These are phyloP conservation scores for Sesamia inferens DNA, from an alignment of 2,888 invertebrate genomes.

Conservation along the genomic window DNA sequence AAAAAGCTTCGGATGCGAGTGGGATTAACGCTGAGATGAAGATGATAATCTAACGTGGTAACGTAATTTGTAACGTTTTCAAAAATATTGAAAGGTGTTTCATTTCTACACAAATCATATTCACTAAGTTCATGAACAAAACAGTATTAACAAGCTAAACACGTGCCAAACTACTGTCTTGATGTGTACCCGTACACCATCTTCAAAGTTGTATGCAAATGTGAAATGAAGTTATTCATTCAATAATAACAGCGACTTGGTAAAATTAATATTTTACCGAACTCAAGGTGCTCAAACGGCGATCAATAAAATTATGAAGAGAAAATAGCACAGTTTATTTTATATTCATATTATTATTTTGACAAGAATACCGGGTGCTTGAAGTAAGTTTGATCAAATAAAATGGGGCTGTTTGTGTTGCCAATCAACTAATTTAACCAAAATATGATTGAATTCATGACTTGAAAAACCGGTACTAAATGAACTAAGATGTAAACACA, in stretches of 20 bases:
- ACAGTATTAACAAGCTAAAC: constrained; percentile 3
- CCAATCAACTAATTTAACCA: neutral
- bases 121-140: neutral
- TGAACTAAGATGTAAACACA: neutral
- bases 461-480: neutral
- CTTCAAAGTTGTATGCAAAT: constrained; percentile 18
- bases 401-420: neutral
- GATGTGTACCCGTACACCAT: neutral
- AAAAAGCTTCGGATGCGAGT: no score
- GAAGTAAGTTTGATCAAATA: neutral
- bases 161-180: neutral
- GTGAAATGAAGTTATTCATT: neutral
- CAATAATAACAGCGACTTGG: neutral
- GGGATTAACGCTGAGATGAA: no score
- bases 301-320: neutral
- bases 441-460: neutral
- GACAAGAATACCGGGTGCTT: neutral
- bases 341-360: neutral
- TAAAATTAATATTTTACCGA: neutral
- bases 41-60: no score
- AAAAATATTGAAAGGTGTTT: neutral
- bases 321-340: neutral
- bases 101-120: neutral
- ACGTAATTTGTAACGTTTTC: no score
- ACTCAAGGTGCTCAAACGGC: neutral